Percentiles rank a stretch among this genome's conserved stretches.
These are phyloP conservation scores for Dryobota labecula DNA, from an alignment of 2,888 invertebrate species.

Conservation along the genomic window DNA sequence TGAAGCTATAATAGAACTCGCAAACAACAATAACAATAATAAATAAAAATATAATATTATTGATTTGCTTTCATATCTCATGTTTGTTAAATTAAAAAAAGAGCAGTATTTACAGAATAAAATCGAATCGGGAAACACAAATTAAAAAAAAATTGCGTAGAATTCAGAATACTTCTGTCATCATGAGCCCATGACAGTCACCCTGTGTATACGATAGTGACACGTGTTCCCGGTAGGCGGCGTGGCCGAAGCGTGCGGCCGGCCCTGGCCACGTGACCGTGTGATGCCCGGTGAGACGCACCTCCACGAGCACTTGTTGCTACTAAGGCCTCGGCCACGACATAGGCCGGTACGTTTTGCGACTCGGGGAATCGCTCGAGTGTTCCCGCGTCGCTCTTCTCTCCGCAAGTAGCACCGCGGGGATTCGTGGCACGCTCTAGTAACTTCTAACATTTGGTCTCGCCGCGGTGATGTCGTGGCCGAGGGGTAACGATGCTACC, in stretches of 20 bases:
- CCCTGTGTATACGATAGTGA: conserved; percentile 68
- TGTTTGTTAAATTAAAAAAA: neutral
- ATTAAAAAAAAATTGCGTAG: conserved; percentile 33
- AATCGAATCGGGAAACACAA: neutral
- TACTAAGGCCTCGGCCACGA: too few species aligned
- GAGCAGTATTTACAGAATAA: neutral
- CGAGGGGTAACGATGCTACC: conserved; percentile 37
- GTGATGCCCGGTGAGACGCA: conserved; percentile 89
- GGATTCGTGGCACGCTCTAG: too few species aligned
- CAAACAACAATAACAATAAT: neutral
- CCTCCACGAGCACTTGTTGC: conserved; percentile 63
- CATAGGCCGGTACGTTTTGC: too few species aligned
- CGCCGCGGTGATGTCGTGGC: too few species aligned
- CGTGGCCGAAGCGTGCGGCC: conserved; percentile 81
- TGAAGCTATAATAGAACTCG: neutral
- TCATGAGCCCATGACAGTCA: conserved; percentile 50
- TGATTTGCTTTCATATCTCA: neutral
- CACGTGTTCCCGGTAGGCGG: conserved; percentile 85
- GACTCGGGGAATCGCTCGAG: too few species aligned
- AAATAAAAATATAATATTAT: neutral
- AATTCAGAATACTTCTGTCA: conserved; percentile 68
- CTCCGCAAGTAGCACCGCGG: too few species aligned
- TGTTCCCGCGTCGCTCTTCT: too few species aligned
- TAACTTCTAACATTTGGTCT: too few species aligned
- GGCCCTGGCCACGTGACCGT: conserved; percentile 89